A percentile compares a stretch with the other conserved stretches of the same genome.
Conservation (phyloP, 2,888 invertebrate genomes). For the Erebia aethiops region DNA sequence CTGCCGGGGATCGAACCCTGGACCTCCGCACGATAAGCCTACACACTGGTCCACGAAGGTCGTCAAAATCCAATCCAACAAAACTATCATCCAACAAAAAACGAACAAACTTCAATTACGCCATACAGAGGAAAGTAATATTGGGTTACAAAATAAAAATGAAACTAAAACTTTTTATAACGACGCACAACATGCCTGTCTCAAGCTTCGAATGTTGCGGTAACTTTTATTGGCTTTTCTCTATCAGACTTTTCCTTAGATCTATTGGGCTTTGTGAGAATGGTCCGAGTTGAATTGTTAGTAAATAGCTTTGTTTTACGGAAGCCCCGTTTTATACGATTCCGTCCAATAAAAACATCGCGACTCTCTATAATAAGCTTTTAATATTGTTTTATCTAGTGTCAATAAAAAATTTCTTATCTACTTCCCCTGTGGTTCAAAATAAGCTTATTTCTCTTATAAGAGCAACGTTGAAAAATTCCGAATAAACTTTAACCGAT, state of each 20-base stretch:
- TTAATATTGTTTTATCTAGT: no score
- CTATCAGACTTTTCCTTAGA: constrained; percentile 68
- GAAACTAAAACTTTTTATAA: constrained; percentile 47
- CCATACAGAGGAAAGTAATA: constrained; percentile 9
- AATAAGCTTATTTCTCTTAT: no score
- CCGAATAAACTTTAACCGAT: no score
- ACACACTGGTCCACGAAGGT: no score
- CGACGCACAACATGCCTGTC: constrained; percentile 55
- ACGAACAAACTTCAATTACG: constrained; percentile 4
- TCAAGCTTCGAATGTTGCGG: constrained; percentile 57
- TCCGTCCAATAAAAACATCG: constrained; percentile 65
- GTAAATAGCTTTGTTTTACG: constrained; percentile 70
- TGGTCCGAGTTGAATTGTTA: constrained; percentile 67
- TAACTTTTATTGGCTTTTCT: constrained; percentile 73
- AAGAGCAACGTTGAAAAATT: no score
- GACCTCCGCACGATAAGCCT: no score
- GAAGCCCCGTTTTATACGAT: constrained; percentile 70
- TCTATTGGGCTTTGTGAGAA: constrained; percentile 63
- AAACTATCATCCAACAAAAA: constrained; percentile 10
- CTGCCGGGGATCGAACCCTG: no score
- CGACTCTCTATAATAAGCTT: background rate
- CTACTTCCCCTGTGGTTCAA: no score
- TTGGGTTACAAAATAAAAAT: constrained; percentile 24
- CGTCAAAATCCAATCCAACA: background rate
- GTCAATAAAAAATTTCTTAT: no score